Base-by-base conservation (phyloP, 1,140 invertebrate species). In the Drosophila simulans region DNA sequence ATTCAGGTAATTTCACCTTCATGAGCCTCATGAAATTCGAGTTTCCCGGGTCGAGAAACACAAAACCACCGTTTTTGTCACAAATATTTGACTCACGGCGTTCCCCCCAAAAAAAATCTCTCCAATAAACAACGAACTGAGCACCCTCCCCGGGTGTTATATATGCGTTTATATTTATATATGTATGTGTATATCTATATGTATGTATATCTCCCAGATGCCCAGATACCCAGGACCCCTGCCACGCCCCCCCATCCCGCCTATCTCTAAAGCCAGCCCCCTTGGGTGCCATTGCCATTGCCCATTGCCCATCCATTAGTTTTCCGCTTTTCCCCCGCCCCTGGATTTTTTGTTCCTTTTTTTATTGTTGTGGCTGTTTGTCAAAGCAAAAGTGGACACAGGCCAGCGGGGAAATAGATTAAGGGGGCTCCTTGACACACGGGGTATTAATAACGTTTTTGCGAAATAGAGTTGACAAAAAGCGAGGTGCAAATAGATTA, bases 231-330 rank as follows among this genome's bases (percentile, higher is more conserved):
- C 15, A 34, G 20, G 17, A 39, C n/a, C n/a, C 49, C 49, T 11
- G 13, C 13, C 63, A 55, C 37, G 22, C 20, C 45, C 31, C 22
- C 46, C n/a, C n/a, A 4, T 1, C 11, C 48, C 27, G 48, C 42
- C 43, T 62, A 57, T 71, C 60, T 81, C 31, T 48, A 54, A 49
- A 56, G 66, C 62, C 55, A 35, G 60, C 74, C 79, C 65, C 80
- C 51, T 82, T 82, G 79, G 80, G 79, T 78, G 62, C 68, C 80
- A 82, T 22, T 78, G 62, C 68, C 80, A 82, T 22, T 22, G 20
- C 20, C 68, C 80, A 82, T 82, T 78, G 71, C 49, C 79, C 80
- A 74, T 82, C 76, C 79, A 82, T 82, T 82, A 82, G 76, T 82
- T 77, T 69, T 40, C 40, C 39, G 25, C 37, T 56, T 56, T 64